Conservation (phyloP, 2,888 invertebrate species). For the Scaptomyza cyrtandrae region DNA sequence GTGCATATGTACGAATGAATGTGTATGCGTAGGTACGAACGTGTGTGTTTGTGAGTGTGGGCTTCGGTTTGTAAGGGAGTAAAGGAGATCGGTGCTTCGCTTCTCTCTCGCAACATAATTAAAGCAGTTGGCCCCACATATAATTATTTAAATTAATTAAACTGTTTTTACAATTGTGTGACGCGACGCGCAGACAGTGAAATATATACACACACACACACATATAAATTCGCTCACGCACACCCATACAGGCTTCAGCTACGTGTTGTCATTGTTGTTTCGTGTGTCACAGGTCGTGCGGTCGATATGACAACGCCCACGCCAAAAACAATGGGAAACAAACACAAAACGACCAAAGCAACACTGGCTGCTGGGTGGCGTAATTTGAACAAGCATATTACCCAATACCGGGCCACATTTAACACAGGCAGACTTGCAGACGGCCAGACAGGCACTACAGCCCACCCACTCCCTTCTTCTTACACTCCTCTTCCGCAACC, state of each 20-base stretch:
- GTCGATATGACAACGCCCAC: slow-evolving; percentile 77
- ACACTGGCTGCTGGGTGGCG: slow-evolving; percentile 41
- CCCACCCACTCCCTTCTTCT: not conserved
- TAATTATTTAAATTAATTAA: slow-evolving; percentile 80
- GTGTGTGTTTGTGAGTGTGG: slow-evolving; percentile 9
- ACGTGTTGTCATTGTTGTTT: slow-evolving; percentile 50
- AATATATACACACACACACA: slow-evolving; percentile 7
- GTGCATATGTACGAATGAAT: slow-evolving; percentile 4
- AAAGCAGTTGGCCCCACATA: slow-evolving; percentile 74
- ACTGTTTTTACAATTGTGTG: slow-evolving; percentile 73
- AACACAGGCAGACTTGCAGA: slow-evolving; percentile 47
- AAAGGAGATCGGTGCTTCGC: slow-evolving; percentile 18
- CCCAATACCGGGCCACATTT: slow-evolving; percentile 68
- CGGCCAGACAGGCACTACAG: slow-evolving; percentile 21
- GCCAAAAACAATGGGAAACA: slow-evolving; percentile 25
- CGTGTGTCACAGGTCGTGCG: slow-evolving; percentile 64
- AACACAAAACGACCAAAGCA: slow-evolving; percentile 13
- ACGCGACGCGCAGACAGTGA: slow-evolving; percentile 13
- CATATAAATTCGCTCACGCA: slow-evolving; percentile 4
- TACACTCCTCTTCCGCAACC: not conserved
- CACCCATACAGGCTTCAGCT: not conserved
- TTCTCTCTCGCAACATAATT: slow-evolving; percentile 62
- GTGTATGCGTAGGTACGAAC: not conserved
- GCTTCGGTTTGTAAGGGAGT: slow-evolving; percentile 9
- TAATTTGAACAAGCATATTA: slow-evolving; percentile 76